Evolutionary conservation across 35 echinoderm and acorn worm species (phyloP).

Genomic region (Lytechinus variegatus): DNA sequence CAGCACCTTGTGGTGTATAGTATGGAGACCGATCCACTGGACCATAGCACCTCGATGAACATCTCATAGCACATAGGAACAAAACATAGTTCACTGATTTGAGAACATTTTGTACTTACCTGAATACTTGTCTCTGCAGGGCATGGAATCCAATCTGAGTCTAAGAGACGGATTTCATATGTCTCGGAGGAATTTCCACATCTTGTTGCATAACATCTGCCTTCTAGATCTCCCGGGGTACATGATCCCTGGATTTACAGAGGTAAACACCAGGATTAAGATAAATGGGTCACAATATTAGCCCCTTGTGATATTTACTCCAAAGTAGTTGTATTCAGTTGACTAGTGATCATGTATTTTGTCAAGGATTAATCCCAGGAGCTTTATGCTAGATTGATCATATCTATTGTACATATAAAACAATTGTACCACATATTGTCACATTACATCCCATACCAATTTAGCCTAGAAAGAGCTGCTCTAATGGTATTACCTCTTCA

Average conservation of each 20-base stretch:
- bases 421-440: no score
- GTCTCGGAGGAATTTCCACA: conserved; percentile 52
- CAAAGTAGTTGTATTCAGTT: neutral
- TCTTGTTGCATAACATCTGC: conserved; percentile 72
- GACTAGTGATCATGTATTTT: no score
- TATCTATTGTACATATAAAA: no score
- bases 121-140: conserved; percentile 18
- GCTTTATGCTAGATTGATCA: no score
- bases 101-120: conserved; percentile 43
- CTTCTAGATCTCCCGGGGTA: conserved; percentile 36
- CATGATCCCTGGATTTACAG: neutral
- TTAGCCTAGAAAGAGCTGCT: no score
- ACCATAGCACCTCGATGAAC: neutral
- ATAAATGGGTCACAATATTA: neutral
- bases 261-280: neutral
- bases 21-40: no score
- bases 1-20: no score
- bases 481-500: no score
- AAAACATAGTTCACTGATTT: neutral
- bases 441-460: no score
- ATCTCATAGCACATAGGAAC: no score
- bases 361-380: no score
- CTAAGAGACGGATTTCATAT: conserved; percentile 63
- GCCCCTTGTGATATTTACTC: neutral
- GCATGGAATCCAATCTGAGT: conserved; percentile 68